Conservation (phyloP, 1,140 invertebrate species). For the Aphelenchoides avenae region DNA sequence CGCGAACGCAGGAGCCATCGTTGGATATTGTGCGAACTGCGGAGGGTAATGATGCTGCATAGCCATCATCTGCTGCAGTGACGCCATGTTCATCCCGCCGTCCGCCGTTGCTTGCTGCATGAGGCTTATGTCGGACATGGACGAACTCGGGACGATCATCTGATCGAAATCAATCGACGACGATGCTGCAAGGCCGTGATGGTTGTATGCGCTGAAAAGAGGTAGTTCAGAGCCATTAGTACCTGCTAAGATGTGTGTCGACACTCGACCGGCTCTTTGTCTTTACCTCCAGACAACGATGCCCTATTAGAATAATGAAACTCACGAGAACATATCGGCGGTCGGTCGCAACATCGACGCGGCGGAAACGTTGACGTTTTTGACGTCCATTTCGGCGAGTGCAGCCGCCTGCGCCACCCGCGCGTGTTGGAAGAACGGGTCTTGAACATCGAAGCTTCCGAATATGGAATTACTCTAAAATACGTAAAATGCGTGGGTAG, state of each 20-base stretch:
- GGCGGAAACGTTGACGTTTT: conserved; percentile 48
- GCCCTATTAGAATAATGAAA: background rate
- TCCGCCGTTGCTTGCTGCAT: conserved; percentile 20
- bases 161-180: conserved; percentile 5
- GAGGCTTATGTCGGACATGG: background rate
- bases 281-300: background rate
- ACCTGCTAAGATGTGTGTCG: conserved; percentile 3
- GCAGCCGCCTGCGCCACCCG: conserved; percentile 47
- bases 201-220: conserved; percentile 5
- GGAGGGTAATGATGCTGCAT: conserved; percentile 46
- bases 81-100: conserved; percentile 30
- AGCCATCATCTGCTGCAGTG: conserved; percentile 48
- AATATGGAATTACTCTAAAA: conserved; percentile 50
- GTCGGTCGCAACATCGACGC: conserved; percentile 40
- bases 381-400: conserved; percentile 52
- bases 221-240: conserved; percentile 24
- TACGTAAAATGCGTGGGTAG: too few species aligned
- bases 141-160: conserved; percentile 9
- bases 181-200: conserved; percentile 18
- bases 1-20: conserved; percentile 25
- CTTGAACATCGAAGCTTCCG: conserved; percentile 48
- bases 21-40: conserved; percentile 25
- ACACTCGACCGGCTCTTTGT: background rate
- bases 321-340: conserved; percentile 53
- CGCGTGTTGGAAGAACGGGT: conserved; percentile 43